These are phyloP conservation scores for Toxotes lorentzi DNA, from an alignment of 2,797 vertebrate genomes.

Conservation along the genomic window DNA sequence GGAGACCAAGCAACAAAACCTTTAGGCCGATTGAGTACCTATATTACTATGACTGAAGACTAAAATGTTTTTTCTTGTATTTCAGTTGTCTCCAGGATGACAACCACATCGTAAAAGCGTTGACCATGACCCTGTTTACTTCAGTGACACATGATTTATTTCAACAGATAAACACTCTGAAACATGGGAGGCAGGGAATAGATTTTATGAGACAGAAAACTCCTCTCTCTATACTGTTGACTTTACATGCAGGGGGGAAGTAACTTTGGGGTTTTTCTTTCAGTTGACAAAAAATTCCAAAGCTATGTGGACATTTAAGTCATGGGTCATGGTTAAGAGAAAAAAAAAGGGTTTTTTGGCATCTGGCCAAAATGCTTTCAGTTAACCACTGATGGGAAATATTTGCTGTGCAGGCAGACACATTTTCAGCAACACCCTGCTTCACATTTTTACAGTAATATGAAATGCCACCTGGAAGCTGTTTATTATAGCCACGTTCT, in stretches of 20 bases:
- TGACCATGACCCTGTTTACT: conserved; percentile 32
- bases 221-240: conserved; percentile 3
- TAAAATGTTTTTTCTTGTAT: conserved; percentile 9
- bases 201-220: conserved; percentile 37
- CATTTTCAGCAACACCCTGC: conserved; percentile 12
- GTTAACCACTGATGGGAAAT: conserved; percentile 7
- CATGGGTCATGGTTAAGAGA: not conserved
- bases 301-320: conserved; percentile 13
- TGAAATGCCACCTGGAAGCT: conserved; percentile 13
- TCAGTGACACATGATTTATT: conserved; percentile 35
- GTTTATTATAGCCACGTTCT: conserved; percentile 4
- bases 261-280: conserved; percentile 5
- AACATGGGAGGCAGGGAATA: conserved; percentile 23
- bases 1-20: not conserved
- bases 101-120: conserved; percentile 33
- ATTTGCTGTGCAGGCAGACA: conserved; percentile 15
- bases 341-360: not conserved
- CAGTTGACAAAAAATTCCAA: not conserved
- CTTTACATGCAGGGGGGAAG: conserved; percentile 10
- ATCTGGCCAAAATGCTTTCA: conserved; percentile 19
- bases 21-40: not conserved
- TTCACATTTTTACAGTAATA: conserved; percentile 14
- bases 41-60: conserved; percentile 14
- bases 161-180: conserved; percentile 34
- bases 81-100: conserved; percentile 13